These are phyloP conservation scores for Halcyon chelicuti DNA, from an alignment of 2,797 vertebrate species.

Conservation along the genomic window DNA sequence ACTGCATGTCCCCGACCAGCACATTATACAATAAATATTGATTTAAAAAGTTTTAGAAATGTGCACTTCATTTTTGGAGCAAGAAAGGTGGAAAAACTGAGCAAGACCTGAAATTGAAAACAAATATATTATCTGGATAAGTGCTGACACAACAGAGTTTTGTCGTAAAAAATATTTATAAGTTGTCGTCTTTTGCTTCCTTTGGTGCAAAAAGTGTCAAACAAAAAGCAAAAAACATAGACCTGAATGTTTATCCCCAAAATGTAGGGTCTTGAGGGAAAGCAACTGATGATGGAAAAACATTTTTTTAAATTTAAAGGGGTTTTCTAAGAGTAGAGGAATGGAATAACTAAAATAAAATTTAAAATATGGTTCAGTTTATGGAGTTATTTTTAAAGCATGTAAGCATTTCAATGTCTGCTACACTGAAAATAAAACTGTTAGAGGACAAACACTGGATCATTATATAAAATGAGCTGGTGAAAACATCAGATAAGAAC, in stretches of 20 bases:
- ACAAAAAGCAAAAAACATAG: not conserved
- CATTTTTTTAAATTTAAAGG: not conserved
- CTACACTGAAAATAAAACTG: not conserved
- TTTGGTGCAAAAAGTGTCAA: not conserved
- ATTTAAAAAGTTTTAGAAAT: conserved; percentile 21
- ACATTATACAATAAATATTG: conserved; percentile 30
- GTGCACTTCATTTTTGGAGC: not conserved
- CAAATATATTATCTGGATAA: not conserved
- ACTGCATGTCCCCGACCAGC: not conserved
- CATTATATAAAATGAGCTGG: not conserved
- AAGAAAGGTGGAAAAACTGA: not conserved
- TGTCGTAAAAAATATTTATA: not conserved
- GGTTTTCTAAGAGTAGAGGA: not conserved
- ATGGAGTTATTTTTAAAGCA: not conserved
- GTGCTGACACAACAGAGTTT: not conserved
- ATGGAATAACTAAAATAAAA: not conserved
- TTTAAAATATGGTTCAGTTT: not conserved
- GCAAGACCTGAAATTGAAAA: not conserved
- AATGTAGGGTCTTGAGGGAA: not conserved
- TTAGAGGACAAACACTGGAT: not conserved
- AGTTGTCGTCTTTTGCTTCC: not conserved
- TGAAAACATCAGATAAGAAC: not conserved
- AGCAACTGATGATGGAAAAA: not conserved
- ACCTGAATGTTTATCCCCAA: not conserved
- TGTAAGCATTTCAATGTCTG: not conserved